Conservation (phyloP, 2,888 invertebrate genomes). For the Ennomos quercinarius region DNA sequence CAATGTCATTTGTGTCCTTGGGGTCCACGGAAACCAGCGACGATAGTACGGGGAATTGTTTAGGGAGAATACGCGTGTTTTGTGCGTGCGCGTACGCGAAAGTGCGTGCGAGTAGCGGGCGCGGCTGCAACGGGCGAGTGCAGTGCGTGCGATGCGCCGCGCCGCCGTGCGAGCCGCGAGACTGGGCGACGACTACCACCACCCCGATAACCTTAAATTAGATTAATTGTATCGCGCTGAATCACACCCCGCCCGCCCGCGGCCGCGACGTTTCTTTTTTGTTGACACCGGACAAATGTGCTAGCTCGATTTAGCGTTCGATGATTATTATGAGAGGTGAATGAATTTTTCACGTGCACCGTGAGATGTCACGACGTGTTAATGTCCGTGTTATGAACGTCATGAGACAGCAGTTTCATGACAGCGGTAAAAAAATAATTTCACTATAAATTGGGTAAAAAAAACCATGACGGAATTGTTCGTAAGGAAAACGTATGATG, state of each 20-base stretch:
- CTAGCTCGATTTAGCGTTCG: conserved; percentile 70
- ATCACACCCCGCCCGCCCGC: conserved; percentile 72
- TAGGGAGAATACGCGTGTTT: conserved; percentile 33
- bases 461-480: conserved; percentile 7
- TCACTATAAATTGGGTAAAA: conserved; percentile 5
- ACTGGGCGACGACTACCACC: conserved; percentile 72
- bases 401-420: conserved; percentile 32
- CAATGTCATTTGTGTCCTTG: conserved; percentile 59
- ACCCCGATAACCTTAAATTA: conserved; percentile 83
- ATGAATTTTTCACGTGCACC: conserved; percentile 56
- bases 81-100: no score
- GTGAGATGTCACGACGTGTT: conserved; percentile 26
- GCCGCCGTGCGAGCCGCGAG: conserved; percentile 63
- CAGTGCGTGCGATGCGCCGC: conserved; percentile 68
- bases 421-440: conserved; percentile 28
- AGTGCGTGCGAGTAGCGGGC: conserved; percentile 26
- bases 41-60: conserved; percentile 5
- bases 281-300: conserved; percentile 78
- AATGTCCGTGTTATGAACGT: conserved; percentile 19
- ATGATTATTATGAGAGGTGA: conserved; percentile 64
- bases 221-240: conserved; percentile 84
- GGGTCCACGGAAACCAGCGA: conserved; percentile 24
- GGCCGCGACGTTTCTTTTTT: conserved; percentile 65
- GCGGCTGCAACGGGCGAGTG: conserved; percentile 47
- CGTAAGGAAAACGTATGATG: conserved; percentile 13